phyloP scores from a whole-genome alignment of 2,888 invertebrate genomes.

The Blastobasis adustella region DNA sequence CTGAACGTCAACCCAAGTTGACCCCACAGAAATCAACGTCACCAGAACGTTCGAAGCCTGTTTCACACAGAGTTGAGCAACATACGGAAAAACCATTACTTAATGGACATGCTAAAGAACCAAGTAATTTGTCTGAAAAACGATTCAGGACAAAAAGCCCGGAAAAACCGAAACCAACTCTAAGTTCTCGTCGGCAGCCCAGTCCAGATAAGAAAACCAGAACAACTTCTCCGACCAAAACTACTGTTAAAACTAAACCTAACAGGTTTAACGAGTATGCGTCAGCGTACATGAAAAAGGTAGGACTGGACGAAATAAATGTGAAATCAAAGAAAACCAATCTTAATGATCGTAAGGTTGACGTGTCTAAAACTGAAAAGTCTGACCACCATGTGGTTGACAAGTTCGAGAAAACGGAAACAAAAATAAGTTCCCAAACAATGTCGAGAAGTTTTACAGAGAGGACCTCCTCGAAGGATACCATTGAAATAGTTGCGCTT shows the following conservation, averaged over 20 bases:
- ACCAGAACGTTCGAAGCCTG: conserved; percentile 33
- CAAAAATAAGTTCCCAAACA: conserved; percentile 26
- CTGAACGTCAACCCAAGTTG: conserved; percentile 33
- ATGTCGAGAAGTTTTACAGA: conserved; percentile 35
- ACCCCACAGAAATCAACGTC: conserved; percentile 29
- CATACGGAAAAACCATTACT: conserved; percentile 15
- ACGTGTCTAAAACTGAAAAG: conserved; percentile 23
- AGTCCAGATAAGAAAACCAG: conserved; percentile 59
- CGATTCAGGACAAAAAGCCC: conserved; percentile 42
- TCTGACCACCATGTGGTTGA: conserved; percentile 6
- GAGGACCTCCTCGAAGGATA: conserved; percentile 45
- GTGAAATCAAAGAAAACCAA: conserved; percentile 35
- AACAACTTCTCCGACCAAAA: conserved; percentile 51
- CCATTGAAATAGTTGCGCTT: conserved; percentile 37
- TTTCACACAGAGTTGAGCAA: conserved; percentile 23
- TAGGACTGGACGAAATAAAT: conserved; percentile 50
- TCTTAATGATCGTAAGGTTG: conserved; percentile 30
- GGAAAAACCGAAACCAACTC: conserved; percentile 38
- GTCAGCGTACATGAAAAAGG: conserved; percentile 66
- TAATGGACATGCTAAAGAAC: conserved; percentile 44
- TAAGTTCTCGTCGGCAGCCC: conserved; percentile 38
- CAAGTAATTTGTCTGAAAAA: conserved; percentile 25
- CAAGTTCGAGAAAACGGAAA: conserved; percentile 18
- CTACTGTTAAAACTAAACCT: conserved; percentile 44
- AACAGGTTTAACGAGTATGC: conserved; percentile 65